Evolutionary conservation across 2,888 invertebrate genomes (phyloP).

Genomic region (Trypoxylon attenuatum): DNA sequence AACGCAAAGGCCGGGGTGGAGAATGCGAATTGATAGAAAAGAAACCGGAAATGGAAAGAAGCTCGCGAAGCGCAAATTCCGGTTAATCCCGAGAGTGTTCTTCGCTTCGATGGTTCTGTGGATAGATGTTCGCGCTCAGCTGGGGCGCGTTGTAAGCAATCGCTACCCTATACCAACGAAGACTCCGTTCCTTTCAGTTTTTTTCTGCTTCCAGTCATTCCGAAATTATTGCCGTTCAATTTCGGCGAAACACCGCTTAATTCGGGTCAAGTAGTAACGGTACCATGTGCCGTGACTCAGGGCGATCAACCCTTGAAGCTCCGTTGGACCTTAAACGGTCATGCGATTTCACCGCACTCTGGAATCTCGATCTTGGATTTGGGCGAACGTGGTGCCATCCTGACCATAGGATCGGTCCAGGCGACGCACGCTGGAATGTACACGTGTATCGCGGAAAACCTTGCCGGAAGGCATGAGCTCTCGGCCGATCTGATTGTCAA

Average conservation of each 20-base stretch:
- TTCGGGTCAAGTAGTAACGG: constrained; percentile 78
- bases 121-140: neutral
- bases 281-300: constrained; percentile 79
- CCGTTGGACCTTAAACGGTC: constrained; percentile 77
- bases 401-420: constrained; percentile 77
- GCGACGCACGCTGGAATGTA: constrained; percentile 79
- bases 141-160: neutral
- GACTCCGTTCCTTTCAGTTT: constrained; percentile 11
- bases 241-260: constrained; percentile 80
- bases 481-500: constrained; percentile 78
- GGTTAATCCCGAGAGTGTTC: neutral
- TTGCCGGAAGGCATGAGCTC: constrained; percentile 77
- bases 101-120: neutral
- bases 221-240: constrained; percentile 75
- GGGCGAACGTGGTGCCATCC: constrained; percentile 81
- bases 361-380: constrained; percentile 78
- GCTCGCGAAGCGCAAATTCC: neutral
- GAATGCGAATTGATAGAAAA: constrained; percentile 6
- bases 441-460: constrained; percentile 79
- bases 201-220: constrained; percentile 68
- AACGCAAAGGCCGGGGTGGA: constrained; percentile 7
- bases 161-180: neutral
- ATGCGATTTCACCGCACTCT: constrained; percentile 71
- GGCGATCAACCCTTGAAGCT: constrained; percentile 82
- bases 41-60: neutral